Evolutionary conservation across 2,113 vertebrate genomes (phyloP).

Genomic region (Seriola aureovittata): DNA sequence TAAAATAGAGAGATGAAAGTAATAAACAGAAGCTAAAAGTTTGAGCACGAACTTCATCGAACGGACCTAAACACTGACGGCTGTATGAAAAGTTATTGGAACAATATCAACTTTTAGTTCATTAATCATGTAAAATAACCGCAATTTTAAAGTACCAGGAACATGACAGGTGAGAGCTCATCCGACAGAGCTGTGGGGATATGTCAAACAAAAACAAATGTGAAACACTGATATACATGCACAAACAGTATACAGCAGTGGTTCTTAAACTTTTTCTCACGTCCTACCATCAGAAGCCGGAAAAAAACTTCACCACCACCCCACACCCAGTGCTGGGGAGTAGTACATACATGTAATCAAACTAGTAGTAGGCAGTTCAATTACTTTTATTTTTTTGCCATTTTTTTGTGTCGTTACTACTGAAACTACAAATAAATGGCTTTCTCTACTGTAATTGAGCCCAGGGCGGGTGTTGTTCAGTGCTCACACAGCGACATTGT

Average conservation of each 20-base stretch:
- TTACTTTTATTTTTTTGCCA: neutral
- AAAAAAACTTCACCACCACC: too few relatives aligned
- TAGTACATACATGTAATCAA: too few relatives aligned
- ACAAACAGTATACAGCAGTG: too few relatives aligned
- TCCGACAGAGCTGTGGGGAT: neutral
- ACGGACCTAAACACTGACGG: neutral
- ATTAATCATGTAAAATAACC: neutral
- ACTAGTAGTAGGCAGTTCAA: too few relatives aligned
- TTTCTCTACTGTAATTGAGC: neutral
- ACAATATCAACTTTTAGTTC: neutral
- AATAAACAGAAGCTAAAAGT: neutral
- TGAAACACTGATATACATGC: neutral
- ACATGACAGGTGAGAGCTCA: neutral
- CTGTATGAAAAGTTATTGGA: neutral
- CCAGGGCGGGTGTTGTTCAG: neutral
- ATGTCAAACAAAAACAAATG: neutral
- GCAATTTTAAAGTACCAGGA: neutral
- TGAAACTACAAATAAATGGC: neutral
- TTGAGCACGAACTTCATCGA: neutral
- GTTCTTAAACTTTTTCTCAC: too few relatives aligned
- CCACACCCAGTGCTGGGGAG: too few relatives aligned
- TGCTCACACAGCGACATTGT: too few relatives aligned
- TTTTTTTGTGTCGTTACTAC: neutral
- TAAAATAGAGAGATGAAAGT: neutral
- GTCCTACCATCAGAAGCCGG: too few relatives aligned